Evolutionary conservation across 1,140 invertebrate genomes (phyloP).

Genomic region (Cephus cinctus): DNA sequence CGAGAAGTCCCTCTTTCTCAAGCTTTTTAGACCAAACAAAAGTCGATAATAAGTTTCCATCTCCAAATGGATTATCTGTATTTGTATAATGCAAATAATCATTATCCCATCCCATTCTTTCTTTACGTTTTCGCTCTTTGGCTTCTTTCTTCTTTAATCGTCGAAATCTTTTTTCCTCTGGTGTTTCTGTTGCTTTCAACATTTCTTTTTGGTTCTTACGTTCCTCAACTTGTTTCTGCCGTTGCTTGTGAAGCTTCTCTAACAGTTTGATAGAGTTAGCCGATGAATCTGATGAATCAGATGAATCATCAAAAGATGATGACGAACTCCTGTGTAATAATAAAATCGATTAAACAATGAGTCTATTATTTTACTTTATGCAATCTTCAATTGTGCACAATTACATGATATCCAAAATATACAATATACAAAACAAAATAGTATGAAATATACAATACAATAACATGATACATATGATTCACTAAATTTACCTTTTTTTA

Average conservation of each 20-base stretch:
- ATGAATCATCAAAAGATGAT: constrained; percentile 6
- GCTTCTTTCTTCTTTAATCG: constrained; percentile 87
- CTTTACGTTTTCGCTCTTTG: constrained; percentile 85
- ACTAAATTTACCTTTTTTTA: constrained; percentile 22
- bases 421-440: no score
- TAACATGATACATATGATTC: background rate
- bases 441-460: background rate
- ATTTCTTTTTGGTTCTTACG: constrained; percentile 76
- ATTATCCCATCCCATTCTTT: constrained; percentile 94
- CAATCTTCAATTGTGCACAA: no score
- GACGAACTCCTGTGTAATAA: no score
- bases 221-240: constrained; percentile 65
- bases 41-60: constrained; percentile 87
- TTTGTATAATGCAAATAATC: constrained; percentile 97
- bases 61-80: constrained; percentile 97
- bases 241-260: constrained; percentile 70
- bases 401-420: no score
- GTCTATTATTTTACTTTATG: background rate
- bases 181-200: constrained; percentile 88
- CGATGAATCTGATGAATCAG: constrained; percentile 45
- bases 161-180: constrained; percentile 89
- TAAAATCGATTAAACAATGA: no score
- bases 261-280: constrained; percentile 68
- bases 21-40: constrained; percentile 98
- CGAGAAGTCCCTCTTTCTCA: constrained; percentile 87